Evolutionary conservation across 2,797 vertebrate species (phyloP), one percentile per base, ranked within the genome.

Genomic region (Fringilla coelebs): DNA sequence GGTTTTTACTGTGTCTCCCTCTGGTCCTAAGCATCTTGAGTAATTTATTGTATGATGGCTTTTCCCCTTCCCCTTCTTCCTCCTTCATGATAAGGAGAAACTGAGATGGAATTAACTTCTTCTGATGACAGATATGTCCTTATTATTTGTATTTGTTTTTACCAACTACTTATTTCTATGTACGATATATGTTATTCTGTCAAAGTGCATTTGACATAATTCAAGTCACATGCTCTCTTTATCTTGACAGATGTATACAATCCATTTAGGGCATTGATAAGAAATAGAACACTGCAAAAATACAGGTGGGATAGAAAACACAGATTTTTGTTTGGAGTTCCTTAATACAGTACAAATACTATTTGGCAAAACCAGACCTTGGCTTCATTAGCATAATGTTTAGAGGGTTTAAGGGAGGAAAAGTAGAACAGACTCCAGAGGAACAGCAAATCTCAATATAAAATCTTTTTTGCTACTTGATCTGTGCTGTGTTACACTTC

Each of bases 51-150:
- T 13, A 3, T 13, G 62, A 51, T 26, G 17, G 8, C 2, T 54
- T 72, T 68, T 18, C 0, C 4, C 3, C 2, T 4, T 4, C 5
- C 1, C 1, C 3, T 4, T 58, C 6, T 20, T 6, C 15, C 6
- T 4, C 2, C 21, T 12, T 41, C 1, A 1, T 63, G 55, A 41
- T 63, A 9, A 60, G 26, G 17, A 72, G 4, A 14, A 28, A 63
- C 28, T 34, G 4, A 55, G 7, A 36, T 20, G 8, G 9, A 12
- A 17, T 45, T 73, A 26, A 7, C 3, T 41, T 65, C 85, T 66
- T 25, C 26, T 76, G 13, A 28, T 76, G 20, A 62, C 12, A 62
- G 31, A 38, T 57, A 22, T 11, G 51, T 25, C 6, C n/a, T 74
- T 54, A 51, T 73, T 58, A 51, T 63, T 70, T 66, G 3, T n/a